Evolutionary conservation across 2,797 vertebrate genomes (phyloP).

Genomic region (Glyptemys insculpta): DNA sequence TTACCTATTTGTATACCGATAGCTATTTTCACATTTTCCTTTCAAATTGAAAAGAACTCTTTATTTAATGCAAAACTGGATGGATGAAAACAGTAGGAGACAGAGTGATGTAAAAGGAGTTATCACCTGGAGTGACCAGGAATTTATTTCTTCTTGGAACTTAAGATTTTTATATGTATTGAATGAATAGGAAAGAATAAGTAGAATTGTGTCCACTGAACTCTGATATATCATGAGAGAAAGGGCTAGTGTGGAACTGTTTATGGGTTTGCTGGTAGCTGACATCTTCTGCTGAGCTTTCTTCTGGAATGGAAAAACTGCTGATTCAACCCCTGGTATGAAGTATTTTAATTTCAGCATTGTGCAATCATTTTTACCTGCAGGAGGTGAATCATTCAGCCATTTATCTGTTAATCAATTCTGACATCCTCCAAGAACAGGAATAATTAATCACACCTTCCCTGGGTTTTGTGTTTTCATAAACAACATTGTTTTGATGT

Average conservation of each 20-base stretch:
- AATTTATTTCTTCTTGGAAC: background rate
- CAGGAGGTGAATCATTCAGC: slow-evolving; percentile 76
- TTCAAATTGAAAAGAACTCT: background rate
- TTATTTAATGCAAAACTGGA: background rate
- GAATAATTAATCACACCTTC: slow-evolving; percentile 78
- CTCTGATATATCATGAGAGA: background rate
- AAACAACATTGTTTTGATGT: slow-evolving; percentile 74
- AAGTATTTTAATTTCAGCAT: slow-evolving; percentile 70
- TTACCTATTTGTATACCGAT: background rate
- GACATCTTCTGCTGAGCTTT: slow-evolving; percentile 27
- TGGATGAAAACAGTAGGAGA: background rate
- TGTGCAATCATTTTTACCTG: slow-evolving; percentile 75
- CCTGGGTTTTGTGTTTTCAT: slow-evolving; percentile 75
- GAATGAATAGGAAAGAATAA: background rate
- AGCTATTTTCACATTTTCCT: background rate
- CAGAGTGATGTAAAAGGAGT: background rate
- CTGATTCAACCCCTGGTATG: slow-evolving; percentile 59
- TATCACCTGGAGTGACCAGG: background rate
- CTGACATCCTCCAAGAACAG: slow-evolving; percentile 74
- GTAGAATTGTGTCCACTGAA: background rate
- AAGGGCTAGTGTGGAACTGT: background rate
- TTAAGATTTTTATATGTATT: rapidly evolving
- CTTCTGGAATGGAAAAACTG: slow-evolving; percentile 57
- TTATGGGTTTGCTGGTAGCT: background rate
- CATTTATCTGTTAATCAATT: slow-evolving; percentile 78